Percentiles rank a stretch among this genome's conserved stretches.
Evolutionary conservation across 2,888 invertebrate species (phyloP).

Genomic region (Papilio elwesi): DNA sequence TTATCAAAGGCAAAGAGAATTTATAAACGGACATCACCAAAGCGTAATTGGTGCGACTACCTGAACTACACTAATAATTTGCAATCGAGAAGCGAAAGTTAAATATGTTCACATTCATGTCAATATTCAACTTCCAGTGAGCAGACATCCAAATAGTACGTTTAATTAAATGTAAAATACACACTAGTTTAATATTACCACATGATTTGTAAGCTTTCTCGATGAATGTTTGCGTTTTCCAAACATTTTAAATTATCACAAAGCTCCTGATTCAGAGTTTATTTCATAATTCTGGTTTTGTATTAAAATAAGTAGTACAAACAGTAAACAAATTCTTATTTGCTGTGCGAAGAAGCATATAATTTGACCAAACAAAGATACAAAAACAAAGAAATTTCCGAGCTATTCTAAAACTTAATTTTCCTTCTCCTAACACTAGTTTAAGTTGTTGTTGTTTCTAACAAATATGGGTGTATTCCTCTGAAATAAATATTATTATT

Average conservation of each 20-base stretch:
- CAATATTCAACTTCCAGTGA: not conserved
- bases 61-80: not conserved
- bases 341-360: not conserved
- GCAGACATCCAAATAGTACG: not conserved
- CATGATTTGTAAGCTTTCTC: not conserved
- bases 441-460: too few species aligned
- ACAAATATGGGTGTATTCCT: too few species aligned
- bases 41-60: conserved; percentile 5
- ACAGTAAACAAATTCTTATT: not conserved
- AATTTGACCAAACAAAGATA: not conserved
- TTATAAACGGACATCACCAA: conserved; percentile 11
- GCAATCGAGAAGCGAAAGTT: not conserved
- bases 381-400: too few species aligned
- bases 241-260: not conserved
- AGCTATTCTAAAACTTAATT: too few species aligned
- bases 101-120: not conserved
- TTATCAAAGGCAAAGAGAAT: conserved; percentile 3
- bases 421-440: too few species aligned
- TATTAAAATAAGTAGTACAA: not conserved
- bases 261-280: not conserved
- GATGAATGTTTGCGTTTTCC: not conserved
- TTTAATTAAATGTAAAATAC: not conserved
- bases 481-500: too few species aligned
- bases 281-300: not conserved
- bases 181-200: not conserved